These are phyloP conservation scores for Medauroidea extradentata DNA, from an alignment of 1,140 invertebrate species.

Conservation along the genomic window DNA sequence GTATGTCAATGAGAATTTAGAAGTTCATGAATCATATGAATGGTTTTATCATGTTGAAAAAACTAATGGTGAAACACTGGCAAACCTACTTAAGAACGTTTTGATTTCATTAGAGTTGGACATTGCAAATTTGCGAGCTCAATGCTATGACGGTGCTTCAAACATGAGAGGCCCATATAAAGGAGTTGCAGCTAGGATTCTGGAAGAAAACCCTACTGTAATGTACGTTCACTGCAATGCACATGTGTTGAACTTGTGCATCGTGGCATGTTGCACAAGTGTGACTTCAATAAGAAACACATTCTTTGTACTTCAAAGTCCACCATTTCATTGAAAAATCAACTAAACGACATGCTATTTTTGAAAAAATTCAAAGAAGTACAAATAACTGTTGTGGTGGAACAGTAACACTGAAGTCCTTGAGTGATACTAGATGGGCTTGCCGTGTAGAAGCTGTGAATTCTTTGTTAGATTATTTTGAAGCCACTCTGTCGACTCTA, in stretches of 20 bases:
- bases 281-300: neutral
- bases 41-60: conserved; percentile 13
- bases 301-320: conserved; percentile 8
- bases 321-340: conserved; percentile 8
- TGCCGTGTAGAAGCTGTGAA: neutral
- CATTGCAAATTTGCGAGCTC: conserved; percentile 12
- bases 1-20: conserved; percentile 13
- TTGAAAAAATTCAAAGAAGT: conserved; percentile 8
- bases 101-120: conserved; percentile 11
- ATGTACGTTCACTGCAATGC: conserved; percentile 11
- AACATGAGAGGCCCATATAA: conserved; percentile 9
- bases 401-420: neutral
- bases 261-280: neutral
- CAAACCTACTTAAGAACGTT: conserved; percentile 13
- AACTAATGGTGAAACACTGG: conserved; percentile 12
- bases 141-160: conserved; percentile 6
- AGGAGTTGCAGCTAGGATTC: conserved; percentile 3
- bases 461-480: neutral
- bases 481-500: neutral
- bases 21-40: conserved; percentile 9
- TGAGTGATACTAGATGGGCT: conserved; percentile 4
- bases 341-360: conserved; percentile 5
- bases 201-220: neutral
- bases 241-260: neutral
- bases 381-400: neutral